Percentiles rank a stretch among this genome's conserved stretches.
phyloP scores from a whole-genome alignment of 2,113 vertebrate species.

The Nesospiza acunhae region DNA sequence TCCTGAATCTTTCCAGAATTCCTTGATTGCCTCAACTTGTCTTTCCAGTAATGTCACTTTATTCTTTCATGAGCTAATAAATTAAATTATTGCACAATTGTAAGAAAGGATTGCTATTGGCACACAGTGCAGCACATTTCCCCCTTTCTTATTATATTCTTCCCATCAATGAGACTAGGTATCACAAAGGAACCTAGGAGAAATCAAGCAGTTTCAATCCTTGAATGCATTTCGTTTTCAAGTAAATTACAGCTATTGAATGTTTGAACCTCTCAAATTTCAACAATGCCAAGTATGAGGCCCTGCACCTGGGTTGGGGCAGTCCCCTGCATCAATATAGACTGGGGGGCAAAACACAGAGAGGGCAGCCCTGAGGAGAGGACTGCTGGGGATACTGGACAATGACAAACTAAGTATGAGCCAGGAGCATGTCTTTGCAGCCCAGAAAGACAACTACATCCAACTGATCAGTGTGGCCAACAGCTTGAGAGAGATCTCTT shows the following conservation, averaged over 20 bases:
- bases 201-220: neutral
- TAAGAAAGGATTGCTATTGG: neutral
- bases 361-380: neutral
- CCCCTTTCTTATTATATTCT: neutral
- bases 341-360: rapidly evolving
- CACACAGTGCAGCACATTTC: neutral
- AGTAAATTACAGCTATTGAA: neutral
- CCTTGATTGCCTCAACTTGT: slow-evolving; percentile 73
- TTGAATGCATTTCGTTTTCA: neutral
- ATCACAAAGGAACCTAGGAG: neutral
- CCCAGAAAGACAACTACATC: neutral
- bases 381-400: neutral
- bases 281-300: neutral
- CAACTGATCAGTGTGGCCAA: neutral
- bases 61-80: slow-evolving; percentile 73
- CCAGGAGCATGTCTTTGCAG: rapidly evolving
- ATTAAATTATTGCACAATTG: neutral
- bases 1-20: slow-evolving; percentile 81
- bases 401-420: neutral
- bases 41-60: slow-evolving; percentile 73
- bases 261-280: neutral
- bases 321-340: rapidly evolving
- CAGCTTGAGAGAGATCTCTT: neutral
- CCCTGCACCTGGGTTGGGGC: rapidly evolving
- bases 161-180: neutral